Conservation (phyloP, 1,140 invertebrate genomes). For the Procambarus clarkii region DNA sequence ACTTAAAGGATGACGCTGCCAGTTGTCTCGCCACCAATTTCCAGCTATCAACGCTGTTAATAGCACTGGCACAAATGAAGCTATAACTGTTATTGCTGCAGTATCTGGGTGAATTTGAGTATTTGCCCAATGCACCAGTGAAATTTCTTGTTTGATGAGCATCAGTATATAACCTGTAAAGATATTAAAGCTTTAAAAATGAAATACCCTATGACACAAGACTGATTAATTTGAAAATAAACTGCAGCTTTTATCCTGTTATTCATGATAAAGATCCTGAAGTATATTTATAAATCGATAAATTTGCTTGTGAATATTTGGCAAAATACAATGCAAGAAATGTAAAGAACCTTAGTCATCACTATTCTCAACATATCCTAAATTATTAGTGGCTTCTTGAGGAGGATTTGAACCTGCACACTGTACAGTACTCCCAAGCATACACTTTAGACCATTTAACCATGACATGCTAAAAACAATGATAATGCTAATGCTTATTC, state of each 20-base stretch:
- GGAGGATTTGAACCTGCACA: too few species aligned
- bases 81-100: slow-evolving; percentile 32
- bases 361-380: too few species aligned
- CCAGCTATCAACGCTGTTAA: slow-evolving; percentile 69
- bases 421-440: too few species aligned
- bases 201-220: not conserved
- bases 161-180: slow-evolving; percentile 43
- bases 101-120: slow-evolving; percentile 16
- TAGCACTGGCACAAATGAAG: slow-evolving; percentile 70
- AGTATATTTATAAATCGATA: too few species aligned
- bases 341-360: too few species aligned
- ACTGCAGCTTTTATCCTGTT: not conserved
- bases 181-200: slow-evolving; percentile 3
- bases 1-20: slow-evolving; percentile 85
- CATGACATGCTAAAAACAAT: too few species aligned
- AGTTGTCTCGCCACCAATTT: slow-evolving; percentile 83
- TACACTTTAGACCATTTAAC: too few species aligned
- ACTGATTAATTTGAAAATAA: not conserved
- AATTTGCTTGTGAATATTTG: too few species aligned
- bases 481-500: too few species aligned
- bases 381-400: too few species aligned
- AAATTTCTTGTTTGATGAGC: slow-evolving; percentile 27
- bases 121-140: slow-evolving; percentile 13
- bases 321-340: too few species aligned
- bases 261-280: not conserved